Conservation (phyloP, 2,113 vertebrate genomes). For the Seriola dumerili region DNA sequence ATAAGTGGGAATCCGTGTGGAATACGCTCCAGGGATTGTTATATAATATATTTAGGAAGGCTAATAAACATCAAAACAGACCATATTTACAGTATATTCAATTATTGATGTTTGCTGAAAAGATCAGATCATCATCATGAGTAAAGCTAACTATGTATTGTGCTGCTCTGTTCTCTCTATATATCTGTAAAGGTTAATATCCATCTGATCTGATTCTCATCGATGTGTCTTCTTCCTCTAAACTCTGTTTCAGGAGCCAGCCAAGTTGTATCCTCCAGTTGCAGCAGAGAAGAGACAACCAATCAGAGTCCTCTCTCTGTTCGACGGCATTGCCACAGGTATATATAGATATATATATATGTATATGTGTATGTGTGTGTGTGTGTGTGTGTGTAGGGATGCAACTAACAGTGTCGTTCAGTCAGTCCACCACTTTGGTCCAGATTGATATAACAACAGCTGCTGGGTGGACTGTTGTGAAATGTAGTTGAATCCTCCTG, state of each 20-base stretch:
- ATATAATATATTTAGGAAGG: slow-evolving; percentile 22
- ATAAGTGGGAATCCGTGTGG: not conserved
- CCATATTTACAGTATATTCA: slow-evolving; percentile 2
- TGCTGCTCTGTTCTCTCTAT: not conserved
- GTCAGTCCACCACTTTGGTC: too few species aligned
- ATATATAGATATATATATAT: not conserved
- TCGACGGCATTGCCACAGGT: slow-evolving; percentile 98
- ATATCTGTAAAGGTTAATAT: not conserved
- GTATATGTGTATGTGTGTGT: not conserved
- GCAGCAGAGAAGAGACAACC: slow-evolving; percentile 95
- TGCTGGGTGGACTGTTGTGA: too few species aligned
- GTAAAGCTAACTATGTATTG: not conserved
- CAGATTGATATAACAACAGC: too few species aligned
- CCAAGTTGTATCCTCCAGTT: slow-evolving; percentile 93
- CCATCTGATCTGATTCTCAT: not conserved
- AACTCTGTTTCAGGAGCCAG: slow-evolving; percentile 87
- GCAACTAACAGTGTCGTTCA: not conserved
- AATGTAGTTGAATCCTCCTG: too few species aligned
- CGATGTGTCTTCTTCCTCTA: slow-evolving; percentile 3
- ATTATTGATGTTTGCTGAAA: slow-evolving; percentile 3
- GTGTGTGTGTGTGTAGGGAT: not conserved
- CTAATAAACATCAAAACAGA: slow-evolving; percentile 32
- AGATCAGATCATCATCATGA: slow-evolving; percentile 1
- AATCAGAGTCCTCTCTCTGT: slow-evolving; percentile 95
- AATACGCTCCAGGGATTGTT: not conserved